A percentile compares a stretch with the other conserved stretches of the same genome.
These are phyloP conservation scores for Tetrapedia diversipes DNA, from an alignment of 2,888 invertebrate genomes.

Conservation along the genomic window DNA sequence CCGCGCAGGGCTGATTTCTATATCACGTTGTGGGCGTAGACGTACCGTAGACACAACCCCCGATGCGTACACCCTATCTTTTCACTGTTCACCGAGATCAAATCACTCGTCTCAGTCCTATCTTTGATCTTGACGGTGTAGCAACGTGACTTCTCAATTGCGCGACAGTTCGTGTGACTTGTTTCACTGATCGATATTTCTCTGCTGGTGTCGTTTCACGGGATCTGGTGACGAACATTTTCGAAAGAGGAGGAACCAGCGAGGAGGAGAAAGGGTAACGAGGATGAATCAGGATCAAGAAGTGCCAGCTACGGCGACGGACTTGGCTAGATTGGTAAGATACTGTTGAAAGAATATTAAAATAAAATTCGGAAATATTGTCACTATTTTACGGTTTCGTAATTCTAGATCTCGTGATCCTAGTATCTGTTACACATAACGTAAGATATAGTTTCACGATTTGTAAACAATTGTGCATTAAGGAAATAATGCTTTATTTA, in stretches of 20 bases:
- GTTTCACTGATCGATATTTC: slow-evolving; percentile 13
- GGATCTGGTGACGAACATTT: slow-evolving; percentile 1
- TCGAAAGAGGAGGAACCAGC: not conserved
- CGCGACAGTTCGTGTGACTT: slow-evolving; percentile 34
- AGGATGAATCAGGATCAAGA: slow-evolving; percentile 79
- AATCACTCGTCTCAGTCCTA: slow-evolving; percentile 75
- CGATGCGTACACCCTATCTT: slow-evolving; percentile 61
- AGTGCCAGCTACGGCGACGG: slow-evolving; percentile 74
- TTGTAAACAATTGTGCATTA: no score
- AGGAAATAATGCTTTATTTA: no score
- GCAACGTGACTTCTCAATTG: slow-evolving; percentile 44
- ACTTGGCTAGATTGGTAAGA: slow-evolving; percentile 75
- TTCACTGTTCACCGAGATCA: slow-evolving; percentile 71
- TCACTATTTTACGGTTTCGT: not conserved
- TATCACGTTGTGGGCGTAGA: slow-evolving; percentile 76
- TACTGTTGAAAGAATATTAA: no score
- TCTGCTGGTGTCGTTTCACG: slow-evolving; percentile 6
- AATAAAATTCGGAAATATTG: no score
- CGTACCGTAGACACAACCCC: slow-evolving; percentile 74
- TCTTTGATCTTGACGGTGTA: slow-evolving; percentile 69
- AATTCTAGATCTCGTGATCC: no score
- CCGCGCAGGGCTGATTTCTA: slow-evolving; percentile 73
- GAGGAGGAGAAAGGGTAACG: not conserved
- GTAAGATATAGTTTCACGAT: no score
- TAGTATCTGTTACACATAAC: no score